Evolutionary conservation across 2,797 vertebrate species (phyloP).

Genomic region (Cygnus olor): DNA sequence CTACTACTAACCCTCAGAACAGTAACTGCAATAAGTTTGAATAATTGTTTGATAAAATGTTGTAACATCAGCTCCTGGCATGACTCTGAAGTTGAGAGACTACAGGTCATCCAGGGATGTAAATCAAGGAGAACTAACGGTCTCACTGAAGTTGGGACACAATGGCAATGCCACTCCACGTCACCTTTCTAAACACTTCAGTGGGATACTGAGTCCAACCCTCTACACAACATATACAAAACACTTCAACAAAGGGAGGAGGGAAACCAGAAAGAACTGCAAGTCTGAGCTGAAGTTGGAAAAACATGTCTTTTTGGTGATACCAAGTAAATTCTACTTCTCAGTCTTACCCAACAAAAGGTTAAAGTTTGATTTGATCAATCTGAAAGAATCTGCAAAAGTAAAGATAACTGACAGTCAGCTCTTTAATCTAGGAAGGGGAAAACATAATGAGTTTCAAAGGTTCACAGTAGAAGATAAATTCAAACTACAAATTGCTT

Average conservation of each 20-base stretch:
- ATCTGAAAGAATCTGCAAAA: background rate
- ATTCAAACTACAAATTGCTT: slow-evolving; percentile 54
- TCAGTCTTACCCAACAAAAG: background rate
- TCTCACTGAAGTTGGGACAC: background rate
- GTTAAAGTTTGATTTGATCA: background rate
- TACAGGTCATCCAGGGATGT: background rate
- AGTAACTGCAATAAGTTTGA: background rate
- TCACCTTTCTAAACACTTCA: background rate
- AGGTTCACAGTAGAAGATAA: background rate
- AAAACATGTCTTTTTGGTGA: background rate
- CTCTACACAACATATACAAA: background rate
- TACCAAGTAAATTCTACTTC: background rate
- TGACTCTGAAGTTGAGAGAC: background rate
- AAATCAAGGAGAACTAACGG: background rate
- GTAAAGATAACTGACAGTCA: background rate
- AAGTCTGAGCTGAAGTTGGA: background rate
- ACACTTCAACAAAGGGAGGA: accelerated
- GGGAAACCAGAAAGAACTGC: background rate
- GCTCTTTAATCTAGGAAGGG: slow-evolving; percentile 2
- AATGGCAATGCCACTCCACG: background rate
- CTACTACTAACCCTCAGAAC: background rate
- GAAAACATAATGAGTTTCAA: slow-evolving; percentile 35
- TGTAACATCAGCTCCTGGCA: background rate
- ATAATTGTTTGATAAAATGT: background rate
- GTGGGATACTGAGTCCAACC: background rate